phyloP scores from a whole-genome alignment of 2,797 vertebrate species.

The Xerus rutilus region DNA sequence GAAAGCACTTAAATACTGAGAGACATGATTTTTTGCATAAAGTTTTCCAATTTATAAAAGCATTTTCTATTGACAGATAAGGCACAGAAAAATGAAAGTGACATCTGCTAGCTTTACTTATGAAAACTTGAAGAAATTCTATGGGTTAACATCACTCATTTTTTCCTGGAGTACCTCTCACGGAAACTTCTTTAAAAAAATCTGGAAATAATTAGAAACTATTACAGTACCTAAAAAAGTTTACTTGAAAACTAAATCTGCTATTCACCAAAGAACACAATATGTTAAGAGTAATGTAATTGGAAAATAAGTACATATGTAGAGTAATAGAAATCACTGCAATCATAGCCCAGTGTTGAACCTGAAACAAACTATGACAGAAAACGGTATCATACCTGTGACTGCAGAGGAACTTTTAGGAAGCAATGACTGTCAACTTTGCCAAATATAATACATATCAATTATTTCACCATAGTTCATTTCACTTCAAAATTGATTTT shows the following conservation, averaged over 20 bases:
- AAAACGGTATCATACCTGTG: constrained; percentile 76
- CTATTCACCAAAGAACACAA: constrained; percentile 89
- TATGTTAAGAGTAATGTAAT: constrained; percentile 80
- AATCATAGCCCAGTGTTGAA: constrained; percentile 79
- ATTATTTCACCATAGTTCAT: constrained; percentile 73
- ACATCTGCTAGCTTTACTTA: constrained; percentile 87
- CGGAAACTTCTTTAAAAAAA: constrained; percentile 76
- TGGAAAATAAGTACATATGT: constrained; percentile 15
- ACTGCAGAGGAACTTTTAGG: constrained; percentile 53
- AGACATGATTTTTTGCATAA: constrained; percentile 71
- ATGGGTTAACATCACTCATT: constrained; percentile 86
- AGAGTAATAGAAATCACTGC: constrained; percentile 43
- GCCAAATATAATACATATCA: constrained; percentile 81
- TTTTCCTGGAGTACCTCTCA: constrained; percentile 84
- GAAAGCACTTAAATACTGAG: constrained; percentile 71
- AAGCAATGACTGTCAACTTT: constrained; percentile 83
- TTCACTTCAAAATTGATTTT: constrained; percentile 64
- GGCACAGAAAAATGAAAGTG: constrained; percentile 85
- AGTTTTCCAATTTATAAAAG: constrained; percentile 75
- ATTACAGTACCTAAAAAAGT: constrained; percentile 90
- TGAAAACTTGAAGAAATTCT: constrained; percentile 86
- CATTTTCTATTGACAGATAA: constrained; percentile 87
- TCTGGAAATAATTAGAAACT: constrained; percentile 96
- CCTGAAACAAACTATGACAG: constrained; percentile 76
- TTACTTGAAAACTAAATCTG: constrained; percentile 90